Evolutionary conservation across 1,140 invertebrate species (phyloP).

Genomic region (Bradynema listronoti): DNA sequence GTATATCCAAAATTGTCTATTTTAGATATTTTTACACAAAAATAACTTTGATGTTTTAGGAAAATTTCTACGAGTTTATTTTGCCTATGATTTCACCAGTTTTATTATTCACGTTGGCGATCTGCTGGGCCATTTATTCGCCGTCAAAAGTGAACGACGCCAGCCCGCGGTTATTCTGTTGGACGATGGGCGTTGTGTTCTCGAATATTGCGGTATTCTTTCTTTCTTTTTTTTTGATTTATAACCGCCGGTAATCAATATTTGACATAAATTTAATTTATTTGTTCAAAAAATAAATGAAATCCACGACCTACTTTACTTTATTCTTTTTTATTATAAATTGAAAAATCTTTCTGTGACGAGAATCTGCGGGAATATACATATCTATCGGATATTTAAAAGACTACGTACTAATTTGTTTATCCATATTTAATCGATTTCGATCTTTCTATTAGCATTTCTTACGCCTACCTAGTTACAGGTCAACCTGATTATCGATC

Average conservation of each 20-base stretch:
- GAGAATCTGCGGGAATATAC: background rate
- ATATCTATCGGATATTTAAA: background rate
- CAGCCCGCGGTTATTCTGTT: conserved; percentile 60
- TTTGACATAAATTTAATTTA: background rate
- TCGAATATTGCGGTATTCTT: conserved; percentile 61
- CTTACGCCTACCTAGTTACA: conserved; percentile 33
- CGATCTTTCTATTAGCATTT: background rate
- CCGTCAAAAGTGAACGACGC: conserved; percentile 58
- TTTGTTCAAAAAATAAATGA: background rate
- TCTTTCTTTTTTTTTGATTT: conserved; percentile 7
- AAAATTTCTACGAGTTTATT: conserved; percentile 55
- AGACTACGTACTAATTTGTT: background rate
- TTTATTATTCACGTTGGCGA: conserved; percentile 58
- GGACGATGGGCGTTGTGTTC: conserved; percentile 60
- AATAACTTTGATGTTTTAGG: conserved; percentile 21
- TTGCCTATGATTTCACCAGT: conserved; percentile 60
- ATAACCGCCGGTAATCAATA: background rate
- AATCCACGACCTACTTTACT: too few species aligned
- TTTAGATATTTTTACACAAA: conserved; percentile 8
- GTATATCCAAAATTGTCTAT: too few species aligned
- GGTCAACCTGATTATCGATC: conserved; percentile 62
- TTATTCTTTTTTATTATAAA: background rate
- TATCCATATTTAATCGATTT: conserved; percentile 1
- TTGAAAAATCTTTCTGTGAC: background rate
- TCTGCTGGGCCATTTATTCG: conserved; percentile 59